Base-by-base conservation (phyloP, 2,888 invertebrate genomes). In the Spodoptera exigua region DNA sequence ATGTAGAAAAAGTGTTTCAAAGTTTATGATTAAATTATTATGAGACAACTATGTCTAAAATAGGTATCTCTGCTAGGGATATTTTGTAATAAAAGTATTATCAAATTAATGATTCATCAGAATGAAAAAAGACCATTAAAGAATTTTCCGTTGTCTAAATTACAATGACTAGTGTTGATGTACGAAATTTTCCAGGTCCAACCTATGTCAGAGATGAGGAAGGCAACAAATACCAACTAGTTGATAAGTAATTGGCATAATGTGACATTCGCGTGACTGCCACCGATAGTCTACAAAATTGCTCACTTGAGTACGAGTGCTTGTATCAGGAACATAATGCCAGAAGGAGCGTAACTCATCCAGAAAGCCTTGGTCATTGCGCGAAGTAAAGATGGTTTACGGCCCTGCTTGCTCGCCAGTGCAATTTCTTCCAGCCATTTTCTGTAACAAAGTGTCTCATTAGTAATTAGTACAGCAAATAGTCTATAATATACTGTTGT, bases 331-430 rank as follows among this genome's bases (percentile, higher is more conserved):
- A 95, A 94, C 86, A 96, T 94, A 63, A 96, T 76, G 52, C 96
- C 94, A 82, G 96, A 96, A 71, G 96, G 89, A 54, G 96, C 91
- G 78, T 96, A 96, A 78, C 96, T 96, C 78, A 95, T 95, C 95
- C 96, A 95, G 87, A 97, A 97, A 27, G 96, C 95, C 66, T 95
- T 94, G 61, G 95, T 92, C 82, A 97, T 93, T 11, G 96, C 96
- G 64, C 95, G 95, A 27, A 96, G 92, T 11, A 97, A 91, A 18
- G 95, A 95, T 3, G 97, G 96, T 74, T 95, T 95, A 73, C 95
- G 93, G 11, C 95, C 94, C 70, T 94, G 92, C 57, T 91, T 93
- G 82, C 91, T 94, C 1, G 95, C 95, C 61, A 92, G 86, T 64
- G 95, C 93, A 68, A 96, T 86, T 87, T 96, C 96, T 83, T 95